Evolutionary conservation across 2,797 vertebrate species (phyloP), one percentile per base, ranked within the genome.

Genomic region (Muraenolepis orangiensis): DNA sequence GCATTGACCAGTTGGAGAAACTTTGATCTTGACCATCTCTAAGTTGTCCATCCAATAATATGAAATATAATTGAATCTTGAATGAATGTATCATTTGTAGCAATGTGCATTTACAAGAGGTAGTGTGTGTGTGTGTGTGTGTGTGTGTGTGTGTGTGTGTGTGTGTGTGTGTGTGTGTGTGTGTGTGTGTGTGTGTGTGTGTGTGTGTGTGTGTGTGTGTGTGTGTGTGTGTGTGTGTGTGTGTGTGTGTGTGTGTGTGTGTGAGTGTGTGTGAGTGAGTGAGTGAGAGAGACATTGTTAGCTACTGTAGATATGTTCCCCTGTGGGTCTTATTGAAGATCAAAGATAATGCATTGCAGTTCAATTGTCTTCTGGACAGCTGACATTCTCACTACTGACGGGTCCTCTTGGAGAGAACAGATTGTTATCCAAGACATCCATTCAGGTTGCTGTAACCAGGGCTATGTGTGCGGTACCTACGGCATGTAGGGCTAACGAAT

Each of bases 261-360:
- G n/a, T n/a, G n/a, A n/a, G 46, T 6, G 20, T 7, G 57, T 2
- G 57, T 11, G 57, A 26, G 7, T 11, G 57, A 64, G 84, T 85
- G 86, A 80, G 81, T 80, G 82, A 77, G 81, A 78, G 75, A 73
- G 38, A 84, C 80, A 83, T 73, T 81, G 76, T 69, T 82, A 1
- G 6, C 75, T 86, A 73, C 78, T 38, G 72, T 78, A 78, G 76
- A 26, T 64, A 70, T 10, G 81, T 75, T 61, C 76, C 86, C 88
- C 85, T 81, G 82, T 83, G 84, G 86, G 80, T 81, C 75, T 83
- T 83, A 85, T 80, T 90, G 88, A 89, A 87, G 80, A 7, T 40
- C 64, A 67, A 26, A 28, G 23, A 28, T 31, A n/a, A 78, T 75
- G 32, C 78, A 84, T 78, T 36, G 66, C 73, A 78, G 79, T 82